These are phyloP conservation scores for Ochropleura plecta DNA, from an alignment of 2,888 invertebrate species.

Conservation along the genomic window DNA sequence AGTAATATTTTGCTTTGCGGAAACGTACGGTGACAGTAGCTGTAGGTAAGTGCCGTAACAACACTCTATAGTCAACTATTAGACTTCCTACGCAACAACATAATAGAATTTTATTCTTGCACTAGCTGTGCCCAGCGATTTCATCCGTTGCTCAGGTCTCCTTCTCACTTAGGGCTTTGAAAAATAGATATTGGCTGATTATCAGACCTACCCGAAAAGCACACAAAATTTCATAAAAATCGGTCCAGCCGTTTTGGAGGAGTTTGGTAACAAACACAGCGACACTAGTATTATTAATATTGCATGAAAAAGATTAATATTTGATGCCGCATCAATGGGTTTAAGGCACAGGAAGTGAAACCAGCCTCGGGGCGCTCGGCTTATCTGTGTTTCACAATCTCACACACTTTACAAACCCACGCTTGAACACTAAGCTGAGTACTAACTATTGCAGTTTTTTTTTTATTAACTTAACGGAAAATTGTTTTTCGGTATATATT, in stretches of 20 bases:
- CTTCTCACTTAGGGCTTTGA: too few species aligned
- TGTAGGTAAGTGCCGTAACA: not conserved
- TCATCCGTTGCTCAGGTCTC: too few species aligned
- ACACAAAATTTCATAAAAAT: too few species aligned
- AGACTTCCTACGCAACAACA: slow-evolving; percentile 7
- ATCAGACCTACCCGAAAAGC: too few species aligned
- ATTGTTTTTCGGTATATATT: not conserved
- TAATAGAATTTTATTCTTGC: slow-evolving; percentile 25
- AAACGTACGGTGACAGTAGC: slow-evolving; percentile 48
- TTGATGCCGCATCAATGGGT: slow-evolving; percentile 68
- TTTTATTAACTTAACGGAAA: slow-evolving; percentile 43
- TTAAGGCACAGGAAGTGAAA: slow-evolving; percentile 80
- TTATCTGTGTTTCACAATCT: slow-evolving; percentile 69
- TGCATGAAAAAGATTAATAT: slow-evolving; percentile 60
- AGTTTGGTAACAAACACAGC: too few species aligned
- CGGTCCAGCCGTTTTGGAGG: too few species aligned
- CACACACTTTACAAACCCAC: slow-evolving; percentile 59
- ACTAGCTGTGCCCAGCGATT: too few species aligned
- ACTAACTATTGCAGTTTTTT: slow-evolving; percentile 41
- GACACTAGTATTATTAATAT: slow-evolving; percentile 13
- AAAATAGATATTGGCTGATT: too few species aligned
- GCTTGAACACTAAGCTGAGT: slow-evolving; percentile 38
- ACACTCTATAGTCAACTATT: slow-evolving; percentile 22
- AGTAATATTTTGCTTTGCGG: slow-evolving; percentile 60
- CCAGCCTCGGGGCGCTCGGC: slow-evolving; percentile 68